Evolutionary conservation across 2,113 vertebrate species (phyloP).

Genomic region (Platanista minor): DNA sequence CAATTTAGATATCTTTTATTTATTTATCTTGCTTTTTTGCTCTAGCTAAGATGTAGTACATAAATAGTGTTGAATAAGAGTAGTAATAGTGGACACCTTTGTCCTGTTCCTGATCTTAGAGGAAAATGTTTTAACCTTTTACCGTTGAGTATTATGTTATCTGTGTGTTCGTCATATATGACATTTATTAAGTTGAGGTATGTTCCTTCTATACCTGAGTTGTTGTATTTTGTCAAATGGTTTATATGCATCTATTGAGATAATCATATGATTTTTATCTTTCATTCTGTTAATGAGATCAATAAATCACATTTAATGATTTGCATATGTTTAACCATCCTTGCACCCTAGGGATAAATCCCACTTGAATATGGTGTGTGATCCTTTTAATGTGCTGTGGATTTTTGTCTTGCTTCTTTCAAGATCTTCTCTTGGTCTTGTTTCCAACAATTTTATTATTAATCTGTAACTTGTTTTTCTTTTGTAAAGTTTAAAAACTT

Average conservation of each 20-base stretch:
- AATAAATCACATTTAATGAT: neutral
- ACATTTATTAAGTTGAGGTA: neutral
- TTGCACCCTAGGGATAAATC: neutral
- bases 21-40: neutral
- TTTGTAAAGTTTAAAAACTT: neutral
- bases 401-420: neutral
- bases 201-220: neutral
- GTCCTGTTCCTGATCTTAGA: neutral
- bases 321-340: neutral
- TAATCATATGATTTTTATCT: neutral
- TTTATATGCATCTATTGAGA: neutral
- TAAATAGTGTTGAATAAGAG: neutral
- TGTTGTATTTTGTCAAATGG: neutral
- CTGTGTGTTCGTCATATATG: neutral
- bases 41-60: neutral
- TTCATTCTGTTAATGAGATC: neutral
- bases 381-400: neutral
- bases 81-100: neutral
- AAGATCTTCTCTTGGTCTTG: neutral
- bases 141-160: neutral
- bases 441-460: neutral
- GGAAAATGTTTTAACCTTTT: neutral
- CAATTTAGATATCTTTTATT: neutral
- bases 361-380: neutral
- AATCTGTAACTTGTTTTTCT: neutral